Evolutionary conservation across 1,140 invertebrate species (phyloP).

Genomic region (Bombus pyrosoma): DNA sequence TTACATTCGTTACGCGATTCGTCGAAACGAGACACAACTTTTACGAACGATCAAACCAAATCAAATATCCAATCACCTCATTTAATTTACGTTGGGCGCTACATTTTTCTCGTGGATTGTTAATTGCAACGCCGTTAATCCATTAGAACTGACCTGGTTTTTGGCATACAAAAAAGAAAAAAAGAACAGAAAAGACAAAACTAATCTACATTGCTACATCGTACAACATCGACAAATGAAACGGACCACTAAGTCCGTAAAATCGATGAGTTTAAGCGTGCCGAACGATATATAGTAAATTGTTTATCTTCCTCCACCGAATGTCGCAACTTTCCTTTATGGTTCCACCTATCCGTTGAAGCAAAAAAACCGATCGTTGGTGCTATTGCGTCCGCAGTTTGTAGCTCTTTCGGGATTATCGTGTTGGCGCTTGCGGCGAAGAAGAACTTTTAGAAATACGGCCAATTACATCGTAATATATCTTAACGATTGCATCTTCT

Average conservation of each 20-base stretch:
- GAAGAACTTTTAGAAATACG: neutral
- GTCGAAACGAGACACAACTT: neutral
- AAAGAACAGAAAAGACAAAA: neutral
- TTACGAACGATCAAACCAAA: neutral
- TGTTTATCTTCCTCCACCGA: neutral
- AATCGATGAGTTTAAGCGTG: neutral
- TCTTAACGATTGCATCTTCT: neutral
- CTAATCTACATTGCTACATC: neutral
- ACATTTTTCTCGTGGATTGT: constrained; percentile 13
- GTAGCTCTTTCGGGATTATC: neutral
- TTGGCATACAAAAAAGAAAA: neutral
- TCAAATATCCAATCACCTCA: neutral
- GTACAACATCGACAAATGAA: constrained; percentile 20
- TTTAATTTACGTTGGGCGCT: neutral
- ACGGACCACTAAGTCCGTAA: neutral
- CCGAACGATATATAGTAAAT: neutral
- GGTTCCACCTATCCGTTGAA: neutral
- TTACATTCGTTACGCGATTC: neutral
- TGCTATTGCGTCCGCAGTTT: neutral
- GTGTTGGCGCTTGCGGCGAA: neutral
- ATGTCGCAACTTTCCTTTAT: neutral
- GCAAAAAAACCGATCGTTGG: neutral
- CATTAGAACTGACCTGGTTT: neutral
- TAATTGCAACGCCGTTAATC: neutral
- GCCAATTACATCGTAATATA: neutral